These are phyloP conservation scores for Coleophora deauratella DNA, from an alignment of 2,888 invertebrate species.

Conservation along the genomic window DNA sequence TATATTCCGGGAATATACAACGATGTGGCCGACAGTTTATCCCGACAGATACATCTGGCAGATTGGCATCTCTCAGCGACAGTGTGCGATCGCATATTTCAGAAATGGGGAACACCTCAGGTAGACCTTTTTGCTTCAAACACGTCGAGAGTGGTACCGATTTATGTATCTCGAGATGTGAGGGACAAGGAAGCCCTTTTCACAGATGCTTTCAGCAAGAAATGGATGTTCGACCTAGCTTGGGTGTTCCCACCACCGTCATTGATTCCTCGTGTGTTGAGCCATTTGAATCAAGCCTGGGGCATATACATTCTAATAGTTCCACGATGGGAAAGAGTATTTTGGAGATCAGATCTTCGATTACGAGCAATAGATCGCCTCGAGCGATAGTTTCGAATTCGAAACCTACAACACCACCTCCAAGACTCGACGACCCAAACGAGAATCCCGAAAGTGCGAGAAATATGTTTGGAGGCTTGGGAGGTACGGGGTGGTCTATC, in stretches of 20 bases:
- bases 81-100: background rate
- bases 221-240: background rate
- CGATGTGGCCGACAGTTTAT: background rate
- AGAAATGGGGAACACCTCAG: background rate
- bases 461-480: background rate
- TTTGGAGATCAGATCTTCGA: background rate
- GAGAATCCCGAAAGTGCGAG: background rate
- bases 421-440: background rate
- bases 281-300: background rate
- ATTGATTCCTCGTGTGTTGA: background rate
- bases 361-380: background rate
- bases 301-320: background rate
- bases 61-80: background rate
- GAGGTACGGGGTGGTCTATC: background rate
- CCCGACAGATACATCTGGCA: background rate
- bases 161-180: background rate
- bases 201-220: background rate
- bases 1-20: too few species aligned
- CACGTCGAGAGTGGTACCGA: background rate
- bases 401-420: background rate
- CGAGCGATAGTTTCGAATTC: background rate
- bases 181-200: background rate
- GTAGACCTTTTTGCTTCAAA: background rate
- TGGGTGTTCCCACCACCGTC: background rate
- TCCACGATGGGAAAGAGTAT: background rate